Percentiles rank a stretch among this genome's conserved stretches.
Evolutionary conservation across 2,113 vertebrate genomes (phyloP).

Genomic region (Perca schrenkii): DNA sequence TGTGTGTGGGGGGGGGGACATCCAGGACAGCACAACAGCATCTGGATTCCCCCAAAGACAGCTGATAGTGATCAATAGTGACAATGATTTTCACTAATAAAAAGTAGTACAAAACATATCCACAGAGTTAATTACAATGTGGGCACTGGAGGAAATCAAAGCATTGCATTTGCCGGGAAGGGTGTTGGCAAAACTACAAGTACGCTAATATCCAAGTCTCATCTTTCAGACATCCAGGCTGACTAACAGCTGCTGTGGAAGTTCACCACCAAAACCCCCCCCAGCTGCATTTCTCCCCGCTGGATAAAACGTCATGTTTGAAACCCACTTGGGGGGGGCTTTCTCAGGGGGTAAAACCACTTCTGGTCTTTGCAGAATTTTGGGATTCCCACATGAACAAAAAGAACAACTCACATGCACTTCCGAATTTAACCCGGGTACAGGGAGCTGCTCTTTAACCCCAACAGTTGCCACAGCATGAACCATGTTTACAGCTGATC

Average conservation of each 20-base stretch:
- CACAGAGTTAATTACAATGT: slow-evolving; percentile 50
- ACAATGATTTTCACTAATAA: too few species aligned
- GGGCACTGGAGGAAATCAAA: slow-evolving; percentile 44
- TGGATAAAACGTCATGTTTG: slow-evolving; percentile 30
- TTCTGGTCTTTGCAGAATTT: slow-evolving; percentile 7
- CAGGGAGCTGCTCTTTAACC: not conserved
- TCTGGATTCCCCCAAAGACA: slow-evolving; percentile 3
- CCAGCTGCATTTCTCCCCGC: slow-evolving; percentile 55
- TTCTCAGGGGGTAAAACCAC: slow-evolving; percentile 8
- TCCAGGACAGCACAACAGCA: not conserved
- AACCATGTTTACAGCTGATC: slow-evolving; percentile 10
- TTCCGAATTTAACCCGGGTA: not conserved
- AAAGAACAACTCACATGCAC: not conserved
- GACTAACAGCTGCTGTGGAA: slow-evolving; percentile 73
- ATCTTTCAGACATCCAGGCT: slow-evolving; percentile 68
- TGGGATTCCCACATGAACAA: not conserved
- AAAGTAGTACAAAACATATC: slow-evolving; percentile 22
- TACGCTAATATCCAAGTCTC: slow-evolving; percentile 68
- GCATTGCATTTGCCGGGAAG: slow-evolving; percentile 53
- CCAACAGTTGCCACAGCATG: slow-evolving; percentile 7
- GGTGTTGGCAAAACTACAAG: slow-evolving; percentile 70
- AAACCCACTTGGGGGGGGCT: not conserved
- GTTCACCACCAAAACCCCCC: slow-evolving; percentile 48
- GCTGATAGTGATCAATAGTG: not conserved
- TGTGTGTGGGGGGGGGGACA: not conserved